phyloP scores from a whole-genome alignment of 2,797 vertebrate genomes.

The Sebastes iracundus region DNA sequence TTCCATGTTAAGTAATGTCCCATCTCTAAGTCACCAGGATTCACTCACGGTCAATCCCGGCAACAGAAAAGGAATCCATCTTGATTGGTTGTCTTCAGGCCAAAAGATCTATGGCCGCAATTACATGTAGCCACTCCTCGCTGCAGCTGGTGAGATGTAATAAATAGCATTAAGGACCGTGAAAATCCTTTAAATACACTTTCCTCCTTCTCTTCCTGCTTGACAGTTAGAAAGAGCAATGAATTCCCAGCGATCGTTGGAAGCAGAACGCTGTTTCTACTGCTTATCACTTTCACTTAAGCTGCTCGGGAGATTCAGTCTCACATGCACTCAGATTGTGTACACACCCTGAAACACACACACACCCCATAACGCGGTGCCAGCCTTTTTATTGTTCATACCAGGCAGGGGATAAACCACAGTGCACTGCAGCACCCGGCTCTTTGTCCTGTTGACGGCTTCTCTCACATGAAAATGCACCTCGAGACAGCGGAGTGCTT shows the following conservation, averaged over 20 bases:
- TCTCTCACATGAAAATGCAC: slow-evolving; percentile 41
- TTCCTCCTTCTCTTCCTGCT: slow-evolving; percentile 64
- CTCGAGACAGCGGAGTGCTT: slow-evolving; percentile 29
- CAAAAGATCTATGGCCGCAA: slow-evolving; percentile 81
- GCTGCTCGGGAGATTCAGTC: slow-evolving; percentile 64
- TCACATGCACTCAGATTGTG: slow-evolving; percentile 53
- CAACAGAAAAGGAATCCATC: slow-evolving; percentile 74
- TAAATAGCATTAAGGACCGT: slow-evolving; percentile 80
- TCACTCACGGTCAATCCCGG: slow-evolving; percentile 69
- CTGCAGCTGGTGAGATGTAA: slow-evolving; percentile 76
- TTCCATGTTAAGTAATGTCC: slow-evolving; percentile 83
- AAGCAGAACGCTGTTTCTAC: slow-evolving; percentile 55
- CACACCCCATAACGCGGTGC: slow-evolving; percentile 35
- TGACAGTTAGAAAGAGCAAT: slow-evolving; percentile 73
- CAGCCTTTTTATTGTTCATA: slow-evolving; percentile 62
- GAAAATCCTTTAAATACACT: slow-evolving; percentile 82
- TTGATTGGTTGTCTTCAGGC: slow-evolving; percentile 80
- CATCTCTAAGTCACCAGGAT: slow-evolving; percentile 75
- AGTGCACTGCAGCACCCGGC: slow-evolving; percentile 26
- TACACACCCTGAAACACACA: slow-evolving; percentile 28
- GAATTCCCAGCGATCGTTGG: slow-evolving; percentile 68
- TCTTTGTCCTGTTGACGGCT: slow-evolving; percentile 50
- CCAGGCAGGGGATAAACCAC: slow-evolving; percentile 51
- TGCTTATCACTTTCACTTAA: slow-evolving; percentile 81
- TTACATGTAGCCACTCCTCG: slow-evolving; percentile 78